phyloP scores from a whole-genome alignment of 2,888 invertebrate species.

The Acrobasis consociella region DNA sequence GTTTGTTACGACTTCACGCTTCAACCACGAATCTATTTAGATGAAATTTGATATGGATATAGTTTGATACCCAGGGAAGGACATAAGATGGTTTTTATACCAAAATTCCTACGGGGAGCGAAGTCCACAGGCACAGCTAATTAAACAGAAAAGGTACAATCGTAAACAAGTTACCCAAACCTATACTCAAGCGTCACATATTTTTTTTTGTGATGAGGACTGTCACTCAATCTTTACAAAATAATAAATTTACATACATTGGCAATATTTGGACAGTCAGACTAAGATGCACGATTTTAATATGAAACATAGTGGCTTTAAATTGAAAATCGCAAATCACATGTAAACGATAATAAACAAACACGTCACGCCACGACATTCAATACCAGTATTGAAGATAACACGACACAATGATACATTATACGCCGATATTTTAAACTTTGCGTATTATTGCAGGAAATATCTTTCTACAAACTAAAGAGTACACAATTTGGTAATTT shows the following conservation, averaged over 20 bases:
- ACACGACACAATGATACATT: not conserved
- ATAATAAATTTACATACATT: constrained; percentile 1
- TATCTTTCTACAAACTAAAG: constrained; percentile 7
- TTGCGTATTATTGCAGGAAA: constrained; percentile 11
- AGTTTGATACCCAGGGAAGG: too few relatives aligned
- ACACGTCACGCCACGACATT: constrained; percentile 1
- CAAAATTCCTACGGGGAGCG: too few relatives aligned
- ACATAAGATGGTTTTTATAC: too few relatives aligned
- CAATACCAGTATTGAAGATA: constrained; percentile 7
- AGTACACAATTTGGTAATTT: not conserved
- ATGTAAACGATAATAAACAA: not conserved
- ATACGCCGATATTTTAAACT: not conserved
- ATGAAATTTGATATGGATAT: too few relatives aligned
- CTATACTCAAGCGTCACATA: not conserved
- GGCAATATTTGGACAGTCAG: not conserved
- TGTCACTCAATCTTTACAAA: not conserved
- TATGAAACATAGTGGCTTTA: not conserved
- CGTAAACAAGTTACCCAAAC: not conserved
- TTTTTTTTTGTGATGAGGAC: not conserved
- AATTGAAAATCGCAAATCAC: not conserved
- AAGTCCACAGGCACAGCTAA: too few relatives aligned
- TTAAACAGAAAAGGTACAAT: not conserved
- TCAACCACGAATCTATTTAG: too few relatives aligned
- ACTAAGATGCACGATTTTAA: not conserved
- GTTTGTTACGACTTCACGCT: too few relatives aligned